Evolutionary conservation across 2,888 invertebrate species (phyloP).

Genomic region (Pycnomerus fuliginosus): DNA sequence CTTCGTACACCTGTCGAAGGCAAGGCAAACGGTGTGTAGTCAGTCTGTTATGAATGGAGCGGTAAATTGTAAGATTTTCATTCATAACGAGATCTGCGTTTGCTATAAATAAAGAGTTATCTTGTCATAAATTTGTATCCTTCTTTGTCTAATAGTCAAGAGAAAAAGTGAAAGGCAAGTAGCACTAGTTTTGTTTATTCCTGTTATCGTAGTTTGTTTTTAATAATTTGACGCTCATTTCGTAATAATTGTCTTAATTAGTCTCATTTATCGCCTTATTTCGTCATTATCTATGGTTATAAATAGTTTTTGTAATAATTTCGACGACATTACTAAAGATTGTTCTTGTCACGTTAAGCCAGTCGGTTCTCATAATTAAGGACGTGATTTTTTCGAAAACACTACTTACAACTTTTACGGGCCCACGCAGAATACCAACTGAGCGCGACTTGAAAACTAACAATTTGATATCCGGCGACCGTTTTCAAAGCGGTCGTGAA

Average conservation of each 20-base stretch:
- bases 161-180: slow-evolving; percentile 30
- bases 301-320: slow-evolving; percentile 5
- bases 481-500: slow-evolving; percentile 27
- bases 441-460: slow-evolving; percentile 33
- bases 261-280: slow-evolving; percentile 4
- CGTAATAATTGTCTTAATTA: slow-evolving; percentile 13
- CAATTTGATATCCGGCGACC: slow-evolving; percentile 37
- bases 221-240: slow-evolving; percentile 13
- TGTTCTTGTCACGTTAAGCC: neutral
- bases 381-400: neutral
- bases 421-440: slow-evolving; percentile 26
- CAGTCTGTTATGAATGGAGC: slow-evolving; percentile 44
- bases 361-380: neutral
- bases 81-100: slow-evolving; percentile 30
- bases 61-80: slow-evolving; percentile 39
- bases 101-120: slow-evolving; percentile 3
- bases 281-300: slow-evolving; percentile 7
- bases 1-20: slow-evolving; percentile 46
- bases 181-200: slow-evolving; percentile 16
- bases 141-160: slow-evolving; percentile 22
- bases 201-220: slow-evolving; percentile 17
- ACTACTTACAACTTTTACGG: slow-evolving; percentile 3
- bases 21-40: slow-evolving; percentile 48
- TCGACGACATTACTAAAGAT: neutral
- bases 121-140: slow-evolving; percentile 4